Percentiles rank a stretch among this genome's conserved stretches.
Conservation (phyloP, 2,113 vertebrate species). For the Aegotheles bennettii region DNA sequence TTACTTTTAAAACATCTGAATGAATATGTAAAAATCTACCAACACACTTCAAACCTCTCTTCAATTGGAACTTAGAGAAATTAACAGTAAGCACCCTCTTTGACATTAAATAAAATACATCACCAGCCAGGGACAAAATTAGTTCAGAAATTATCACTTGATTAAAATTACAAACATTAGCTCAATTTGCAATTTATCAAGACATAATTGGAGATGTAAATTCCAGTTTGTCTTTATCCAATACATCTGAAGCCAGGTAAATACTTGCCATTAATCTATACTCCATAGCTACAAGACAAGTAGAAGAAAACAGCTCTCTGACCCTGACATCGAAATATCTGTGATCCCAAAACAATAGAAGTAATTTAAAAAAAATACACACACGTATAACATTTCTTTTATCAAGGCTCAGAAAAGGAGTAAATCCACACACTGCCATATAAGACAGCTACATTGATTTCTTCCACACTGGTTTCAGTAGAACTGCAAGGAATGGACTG, state of each 20-base stretch:
- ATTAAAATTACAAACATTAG: slow-evolving; percentile 43
- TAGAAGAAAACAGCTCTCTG: background rate
- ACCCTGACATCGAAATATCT: background rate
- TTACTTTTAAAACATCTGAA: background rate
- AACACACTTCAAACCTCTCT: slow-evolving; percentile 12
- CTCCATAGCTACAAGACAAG: background rate
- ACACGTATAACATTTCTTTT: background rate
- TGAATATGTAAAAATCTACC: slow-evolving; percentile 18
- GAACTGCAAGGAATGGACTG: background rate
- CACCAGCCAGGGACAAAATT: slow-evolving; percentile 10
- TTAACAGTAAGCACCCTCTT: background rate
- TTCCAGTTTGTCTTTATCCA: background rate
- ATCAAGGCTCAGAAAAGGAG: background rate
- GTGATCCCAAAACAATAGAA: background rate
- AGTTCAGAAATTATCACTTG: slow-evolving; percentile 28
- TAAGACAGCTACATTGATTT: background rate
- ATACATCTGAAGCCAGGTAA: background rate
- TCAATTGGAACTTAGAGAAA: background rate
- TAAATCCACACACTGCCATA: background rate
- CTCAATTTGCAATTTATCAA: slow-evolving; percentile 6
- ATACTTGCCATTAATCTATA: background rate
- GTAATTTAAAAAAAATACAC: background rate
- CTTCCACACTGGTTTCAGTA: background rate
- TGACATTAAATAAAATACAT: background rate
- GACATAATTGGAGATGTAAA: background rate